Percentiles rank a stretch among this genome's conserved stretches.
These are phyloP conservation scores for Pseudochirops corinnae DNA, from an alignment of 2,797 vertebrate genomes.

Conservation along the genomic window DNA sequence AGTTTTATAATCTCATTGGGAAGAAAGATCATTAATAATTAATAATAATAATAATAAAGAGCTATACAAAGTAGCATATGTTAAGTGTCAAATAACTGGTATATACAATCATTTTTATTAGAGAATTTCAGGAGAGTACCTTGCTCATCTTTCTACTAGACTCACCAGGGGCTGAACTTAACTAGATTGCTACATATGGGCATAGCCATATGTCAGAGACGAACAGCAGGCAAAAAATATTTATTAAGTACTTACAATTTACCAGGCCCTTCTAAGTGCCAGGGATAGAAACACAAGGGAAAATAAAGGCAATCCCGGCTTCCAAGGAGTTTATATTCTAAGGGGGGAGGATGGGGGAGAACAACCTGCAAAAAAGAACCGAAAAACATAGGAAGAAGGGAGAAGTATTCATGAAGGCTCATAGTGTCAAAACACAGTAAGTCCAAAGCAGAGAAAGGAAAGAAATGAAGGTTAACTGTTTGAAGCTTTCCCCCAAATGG, in stretches of 20 bases:
- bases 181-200: not conserved
- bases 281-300: not conserved
- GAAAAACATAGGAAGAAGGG: not conserved
- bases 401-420: not conserved
- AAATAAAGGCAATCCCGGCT: not conserved
- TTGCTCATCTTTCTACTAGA: slow-evolving; percentile 17
- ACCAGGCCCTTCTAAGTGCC: not conserved
- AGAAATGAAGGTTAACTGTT: not conserved
- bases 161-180: not conserved
- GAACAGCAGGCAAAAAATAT: not conserved
- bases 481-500: not conserved
- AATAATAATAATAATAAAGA: not conserved
- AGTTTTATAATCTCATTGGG: not conserved
- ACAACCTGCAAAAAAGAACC: not conserved
- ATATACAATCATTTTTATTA: slow-evolving; percentile 11
- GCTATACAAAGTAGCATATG: not conserved
- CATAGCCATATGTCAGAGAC: not conserved
- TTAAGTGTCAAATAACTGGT: not conserved
- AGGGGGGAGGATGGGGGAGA: not conserved
- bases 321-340: not conserved
- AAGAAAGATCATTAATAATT: not conserved
- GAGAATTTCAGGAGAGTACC: slow-evolving; percentile 16
- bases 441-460: not conserved
- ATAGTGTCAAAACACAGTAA: not conserved
- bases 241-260: not conserved